phyloP scores from a whole-genome alignment of 2,797 vertebrate species.

The Eupleurogrammus muticus region DNA sequence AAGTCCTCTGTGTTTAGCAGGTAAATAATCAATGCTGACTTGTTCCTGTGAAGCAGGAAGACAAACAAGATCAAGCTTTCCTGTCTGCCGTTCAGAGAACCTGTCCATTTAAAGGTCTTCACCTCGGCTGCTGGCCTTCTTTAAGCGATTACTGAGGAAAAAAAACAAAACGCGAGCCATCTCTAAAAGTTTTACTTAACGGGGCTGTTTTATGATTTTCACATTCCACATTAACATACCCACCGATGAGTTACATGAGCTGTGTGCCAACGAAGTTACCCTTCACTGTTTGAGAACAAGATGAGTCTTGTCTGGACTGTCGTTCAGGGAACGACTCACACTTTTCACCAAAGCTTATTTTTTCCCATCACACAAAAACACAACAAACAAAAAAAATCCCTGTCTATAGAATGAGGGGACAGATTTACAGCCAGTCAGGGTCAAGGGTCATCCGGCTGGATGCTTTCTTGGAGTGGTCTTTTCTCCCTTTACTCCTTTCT shows the following conservation, averaged over 20 bases:
- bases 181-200: constrained; percentile 37
- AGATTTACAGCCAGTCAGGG: constrained; percentile 85
- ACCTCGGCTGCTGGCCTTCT: constrained; percentile 48
- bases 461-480: constrained; percentile 83
- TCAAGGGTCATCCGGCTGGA: constrained; percentile 80
- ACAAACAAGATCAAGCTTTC: constrained; percentile 71
- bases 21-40: constrained; percentile 76
- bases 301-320: constrained; percentile 47
- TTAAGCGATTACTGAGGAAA: constrained; percentile 36
- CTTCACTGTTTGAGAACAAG: constrained; percentile 44
- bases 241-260: constrained; percentile 12
- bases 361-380: constrained; percentile 58
- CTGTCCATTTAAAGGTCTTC: constrained; percentile 46
- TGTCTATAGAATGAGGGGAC: constrained; percentile 74
- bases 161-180: neutral
- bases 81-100: constrained; percentile 44
- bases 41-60: constrained; percentile 76
- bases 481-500: constrained; percentile 79
- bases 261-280: constrained; percentile 17
- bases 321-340: constrained; percentile 45
- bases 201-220: constrained; percentile 42
- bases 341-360: constrained; percentile 51
- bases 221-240: neutral
- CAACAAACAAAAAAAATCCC: constrained; percentile 66
- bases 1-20: constrained; percentile 67